These are phyloP conservation scores for Nothoprocta perdicaria DNA, from an alignment of 2,113 vertebrate species.

Conservation along the genomic window DNA sequence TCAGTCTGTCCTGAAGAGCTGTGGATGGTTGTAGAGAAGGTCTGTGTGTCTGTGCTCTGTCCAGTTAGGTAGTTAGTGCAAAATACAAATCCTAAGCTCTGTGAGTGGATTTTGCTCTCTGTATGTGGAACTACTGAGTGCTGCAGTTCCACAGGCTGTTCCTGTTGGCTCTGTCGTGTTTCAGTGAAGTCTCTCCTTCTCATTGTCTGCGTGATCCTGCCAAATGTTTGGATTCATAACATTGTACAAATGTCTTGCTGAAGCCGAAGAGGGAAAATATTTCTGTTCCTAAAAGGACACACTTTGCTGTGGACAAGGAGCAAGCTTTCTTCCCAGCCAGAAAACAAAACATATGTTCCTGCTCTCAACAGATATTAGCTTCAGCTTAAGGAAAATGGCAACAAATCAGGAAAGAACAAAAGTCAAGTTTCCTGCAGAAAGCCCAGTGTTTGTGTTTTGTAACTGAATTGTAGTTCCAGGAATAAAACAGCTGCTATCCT, in stretches of 20 bases:
- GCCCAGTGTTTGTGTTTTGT: not conserved
- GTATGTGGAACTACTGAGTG: not conserved
- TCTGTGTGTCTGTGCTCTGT: fast-evolving
- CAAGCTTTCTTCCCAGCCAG: constrained; percentile 21
- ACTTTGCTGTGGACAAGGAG: not conserved
- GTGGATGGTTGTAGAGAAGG: fast-evolving
- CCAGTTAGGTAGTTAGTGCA: not conserved
- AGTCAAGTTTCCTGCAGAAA: constrained; percentile 49
- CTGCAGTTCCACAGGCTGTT: not conserved
- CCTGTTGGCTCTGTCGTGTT: not conserved
- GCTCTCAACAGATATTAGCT: not conserved
- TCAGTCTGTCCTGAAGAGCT: fast-evolving
- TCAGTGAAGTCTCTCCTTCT: not conserved
- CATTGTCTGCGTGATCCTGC: not conserved
- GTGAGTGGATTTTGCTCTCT: not conserved
- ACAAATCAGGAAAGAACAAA: constrained; percentile 26
- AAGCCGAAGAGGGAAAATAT: constrained; percentile 24
- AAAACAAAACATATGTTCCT: not conserved
- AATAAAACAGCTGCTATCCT: constrained; percentile 49
- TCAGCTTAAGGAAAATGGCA: constrained; percentile 48
- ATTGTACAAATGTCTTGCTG: constrained; percentile 22
- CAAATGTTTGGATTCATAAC: not conserved
- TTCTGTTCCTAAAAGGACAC: constrained; percentile 26
- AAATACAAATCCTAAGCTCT: not conserved
- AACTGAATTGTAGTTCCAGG: constrained; percentile 39